Conservation (phyloP, 1,140 invertebrate genomes). For the Drosophila dunni region DNA sequence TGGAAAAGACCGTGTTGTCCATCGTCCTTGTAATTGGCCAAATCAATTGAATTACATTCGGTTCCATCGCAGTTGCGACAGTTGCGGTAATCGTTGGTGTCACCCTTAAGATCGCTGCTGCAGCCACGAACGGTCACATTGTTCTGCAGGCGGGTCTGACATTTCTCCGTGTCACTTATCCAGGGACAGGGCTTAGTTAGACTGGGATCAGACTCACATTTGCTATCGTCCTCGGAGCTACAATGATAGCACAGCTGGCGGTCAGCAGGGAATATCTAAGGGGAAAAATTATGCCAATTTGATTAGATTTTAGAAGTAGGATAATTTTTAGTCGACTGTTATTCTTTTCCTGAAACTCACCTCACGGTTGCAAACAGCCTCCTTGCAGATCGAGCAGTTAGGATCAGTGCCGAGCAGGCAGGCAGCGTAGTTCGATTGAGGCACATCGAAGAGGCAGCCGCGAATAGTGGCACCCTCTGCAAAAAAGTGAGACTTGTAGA, state of each 20-base stretch:
- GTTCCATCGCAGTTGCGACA: slow-evolving; percentile 68
- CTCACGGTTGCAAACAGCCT: slow-evolving; percentile 74
- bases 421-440: slow-evolving; percentile 55
- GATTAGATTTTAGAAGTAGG: background rate
- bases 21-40: slow-evolving; percentile 65
- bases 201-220: slow-evolving; percentile 64
- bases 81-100: slow-evolving; percentile 56
- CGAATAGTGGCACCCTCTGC: slow-evolving; percentile 74
- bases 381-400: slow-evolving; percentile 59
- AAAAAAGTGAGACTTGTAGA: background rate
- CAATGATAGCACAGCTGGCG: slow-evolving; percentile 72
- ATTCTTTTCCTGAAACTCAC: slow-evolving; percentile 27
- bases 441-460: slow-evolving; percentile 69
- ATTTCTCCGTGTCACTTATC: slow-evolving; percentile 62
- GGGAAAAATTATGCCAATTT: background rate
- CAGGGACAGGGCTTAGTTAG: slow-evolving; percentile 46
- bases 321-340: too few relatives aligned
- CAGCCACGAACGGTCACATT: slow-evolving; percentile 74
- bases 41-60: slow-evolving; percentile 73
- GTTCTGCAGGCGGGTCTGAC: slow-evolving; percentile 50
- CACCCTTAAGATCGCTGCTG: slow-evolving; percentile 56
- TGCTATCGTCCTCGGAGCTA: slow-evolving; percentile 64
- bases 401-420: slow-evolving; percentile 64
- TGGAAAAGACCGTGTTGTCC: slow-evolving; percentile 73
- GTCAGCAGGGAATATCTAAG: slow-evolving; percentile 70